A percentile compares a stretch with the other conserved stretches of the same genome.
These are phyloP conservation scores for Zaprionus bogoriensis DNA, from an alignment of 2,888 invertebrate genomes.

Conservation along the genomic window DNA sequence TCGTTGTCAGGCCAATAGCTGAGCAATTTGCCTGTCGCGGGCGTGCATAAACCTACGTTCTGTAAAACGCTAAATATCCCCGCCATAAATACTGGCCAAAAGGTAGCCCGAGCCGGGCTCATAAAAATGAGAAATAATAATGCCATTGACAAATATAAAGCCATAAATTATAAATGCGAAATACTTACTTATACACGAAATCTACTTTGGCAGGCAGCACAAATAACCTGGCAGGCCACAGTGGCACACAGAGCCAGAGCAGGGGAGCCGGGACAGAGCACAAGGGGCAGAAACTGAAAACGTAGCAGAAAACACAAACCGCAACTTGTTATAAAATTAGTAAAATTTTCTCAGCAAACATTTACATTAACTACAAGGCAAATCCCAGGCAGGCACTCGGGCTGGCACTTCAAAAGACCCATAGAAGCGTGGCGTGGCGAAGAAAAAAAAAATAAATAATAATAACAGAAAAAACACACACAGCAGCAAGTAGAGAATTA, in stretches of 20 bases:
- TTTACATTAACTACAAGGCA: constrained; percentile 77
- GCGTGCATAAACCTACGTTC: constrained; percentile 63
- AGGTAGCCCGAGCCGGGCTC: constrained; percentile 32
- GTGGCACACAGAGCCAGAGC: background rate
- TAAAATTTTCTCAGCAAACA: constrained; percentile 74
- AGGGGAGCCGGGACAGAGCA: background rate
- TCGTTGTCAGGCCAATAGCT: constrained; percentile 23
- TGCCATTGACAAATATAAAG: constrained; percentile 75
- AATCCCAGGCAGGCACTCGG: constrained; percentile 42
- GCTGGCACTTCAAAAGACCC: constrained; percentile 70
- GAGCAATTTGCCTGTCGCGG: constrained; percentile 53
- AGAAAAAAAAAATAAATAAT: constrained; percentile 30
- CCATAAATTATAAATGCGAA: constrained; percentile 77
- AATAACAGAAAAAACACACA: constrained; percentile 10
- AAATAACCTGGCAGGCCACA: constrained; percentile 20
- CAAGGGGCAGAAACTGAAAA: constrained; percentile 50
- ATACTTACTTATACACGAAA: constrained; percentile 74
- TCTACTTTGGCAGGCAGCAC: constrained; percentile 64
- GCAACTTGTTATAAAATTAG: constrained; percentile 79
- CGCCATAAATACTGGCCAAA: constrained; percentile 59
- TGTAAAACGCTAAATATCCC: constrained; percentile 51
- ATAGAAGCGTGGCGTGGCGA: constrained; percentile 64
- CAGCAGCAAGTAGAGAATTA: constrained; percentile 47
- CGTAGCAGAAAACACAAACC: constrained; percentile 66
- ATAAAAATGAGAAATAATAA: constrained; percentile 74